Base-by-base conservation (phyloP, 1,140 invertebrate species). In the Caerostris extrusa region DNA sequence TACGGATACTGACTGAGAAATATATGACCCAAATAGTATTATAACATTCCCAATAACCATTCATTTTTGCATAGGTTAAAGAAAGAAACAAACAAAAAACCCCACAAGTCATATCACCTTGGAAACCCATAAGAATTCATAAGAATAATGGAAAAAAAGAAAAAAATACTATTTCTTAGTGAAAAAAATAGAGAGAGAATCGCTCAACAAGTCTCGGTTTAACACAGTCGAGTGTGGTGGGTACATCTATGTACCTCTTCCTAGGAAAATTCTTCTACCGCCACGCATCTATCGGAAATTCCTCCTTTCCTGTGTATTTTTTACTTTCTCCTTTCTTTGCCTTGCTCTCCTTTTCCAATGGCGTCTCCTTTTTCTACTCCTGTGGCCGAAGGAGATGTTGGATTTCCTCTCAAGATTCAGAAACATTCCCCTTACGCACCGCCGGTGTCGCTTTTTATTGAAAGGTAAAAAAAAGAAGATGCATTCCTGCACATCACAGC, bases 261-360 rank as follows among this genome's bases (percentile, higher is more conserved):
- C 53, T 77, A 50, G 34, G 50, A 77, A 34, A 77, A 53, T 77
- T 77, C 71, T 77, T 3, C 71, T 50, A 53, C 19, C 34, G 3
- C 71, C 34, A 77, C 6, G 50, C 5, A 14, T 17, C 71, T 77
- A 77, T 77, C 71, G 71, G 71, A 77, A 77, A 77, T 77, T 77
- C 71, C 71, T 53, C 71, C 71, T 77, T 77, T 77, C 71, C 71
- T 53, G 71, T 50, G 71, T 77, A 77, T 53, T 77, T 77, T 71
- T 77, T 77, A 8, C 8, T 50, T 14, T 77, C 71, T 12, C n/a
- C 10, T 67, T 67, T 67, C 61, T 67, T 67, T 12, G 61, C 10
- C 34, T 34, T 77, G 12, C 71, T 53, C 71, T 77, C 34, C 67
- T 77, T 77, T 77, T 53, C 71, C 71, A 77, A 77, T 77, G 53